Evolutionary conservation across 1,140 invertebrate genomes (phyloP), one percentile per base, ranked within the genome.

Genomic region (Calliopsis andreniformis): DNA sequence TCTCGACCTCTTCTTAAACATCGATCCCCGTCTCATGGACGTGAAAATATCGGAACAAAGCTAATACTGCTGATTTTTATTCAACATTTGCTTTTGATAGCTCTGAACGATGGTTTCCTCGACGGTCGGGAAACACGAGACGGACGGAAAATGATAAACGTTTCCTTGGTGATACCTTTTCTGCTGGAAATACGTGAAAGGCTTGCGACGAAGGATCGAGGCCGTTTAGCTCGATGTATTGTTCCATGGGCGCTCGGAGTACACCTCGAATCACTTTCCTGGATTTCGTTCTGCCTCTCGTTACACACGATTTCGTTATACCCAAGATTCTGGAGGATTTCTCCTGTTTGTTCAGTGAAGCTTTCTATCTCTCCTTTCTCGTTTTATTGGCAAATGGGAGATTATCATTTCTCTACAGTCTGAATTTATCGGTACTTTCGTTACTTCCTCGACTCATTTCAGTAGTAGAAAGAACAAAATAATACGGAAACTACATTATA

Each of bases 31-130:
- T 53, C 47, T 18, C 55, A 10, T 3, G 55, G 35, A 25, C 18
- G 7, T 25, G 28, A 30, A 61, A 49, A 71, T 71, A 71, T 71
- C 28, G n/a, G 30, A 70, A 70, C 45, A 39, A 2, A 18, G 35
- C 28, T 49, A 61, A 71, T 49, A 49, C 42, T 28, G 49, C 56
- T 69, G 51, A 69, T 69, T 69, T 35, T 69, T 43, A 69, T 69
- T 69, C 51, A 69, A 69, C 51, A 56, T 56, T 69, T 56, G 39
- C 51, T 18, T 16, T 42, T 35, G 39, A 56, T 42, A 28, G 20
- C 8, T 2, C 47, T 10, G 47, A 49, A 39, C 47, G 47, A 23
- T 7, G 20, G 20, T 5, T 5, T 2, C 8, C 20, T 4, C 20
- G 8, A 7, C 25, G 14, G 16, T 8, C 16, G 10, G 51, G 39